Evolutionary conservation across 2,888 invertebrate species (phyloP), one percentile per base, ranked within the genome.

Genomic region (Isoperla grammatica): DNA sequence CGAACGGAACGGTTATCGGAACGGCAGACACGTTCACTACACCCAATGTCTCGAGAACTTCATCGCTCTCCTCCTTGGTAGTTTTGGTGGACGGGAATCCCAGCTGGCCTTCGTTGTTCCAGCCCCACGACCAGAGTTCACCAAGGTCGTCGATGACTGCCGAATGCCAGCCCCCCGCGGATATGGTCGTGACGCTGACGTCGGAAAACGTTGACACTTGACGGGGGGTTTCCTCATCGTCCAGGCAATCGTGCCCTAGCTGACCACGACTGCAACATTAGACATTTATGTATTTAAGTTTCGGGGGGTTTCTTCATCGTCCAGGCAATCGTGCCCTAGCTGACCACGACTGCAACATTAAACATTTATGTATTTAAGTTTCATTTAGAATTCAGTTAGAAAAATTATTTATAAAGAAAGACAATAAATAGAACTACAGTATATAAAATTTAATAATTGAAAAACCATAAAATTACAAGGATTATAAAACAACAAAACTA

Each of bases 121-220:
- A 93, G 6, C 95, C 95, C 95, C 95, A 95, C 1, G 82, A 79
- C 71, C 94, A 95, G 0, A 94, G 70, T 72, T 94, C 94, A 12
- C 92, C 93, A 72, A 80, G 81, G 68, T 82, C 79, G 66, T 90
- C 90, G 6, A 93, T 72, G 9, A 87, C 91, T 55, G 86, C 81
- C 57, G 86, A 87, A 73, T 95, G 94, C 94, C 94, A 95, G 9
- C 91, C 92, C 6, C 90, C 91, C 40, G 89, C 86, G 49, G 86
- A 80, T 56, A 95, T 84, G 69, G 81, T 77, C 0, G 74, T 73
- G 59, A 94, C 79, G 70, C 80, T 81, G 17, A 95, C 77, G 12
- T 93, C 94, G 45, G 85, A 83, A 45, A 95, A 75, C 45, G 85
- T 87, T 67, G 88, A 84, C 1, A 95, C 75, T 65, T 85, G 72